Evolutionary conservation across 2,113 vertebrate species (phyloP), one percentile per base, ranked within the genome.

Genomic region (Callaeas wilsoni): DNA sequence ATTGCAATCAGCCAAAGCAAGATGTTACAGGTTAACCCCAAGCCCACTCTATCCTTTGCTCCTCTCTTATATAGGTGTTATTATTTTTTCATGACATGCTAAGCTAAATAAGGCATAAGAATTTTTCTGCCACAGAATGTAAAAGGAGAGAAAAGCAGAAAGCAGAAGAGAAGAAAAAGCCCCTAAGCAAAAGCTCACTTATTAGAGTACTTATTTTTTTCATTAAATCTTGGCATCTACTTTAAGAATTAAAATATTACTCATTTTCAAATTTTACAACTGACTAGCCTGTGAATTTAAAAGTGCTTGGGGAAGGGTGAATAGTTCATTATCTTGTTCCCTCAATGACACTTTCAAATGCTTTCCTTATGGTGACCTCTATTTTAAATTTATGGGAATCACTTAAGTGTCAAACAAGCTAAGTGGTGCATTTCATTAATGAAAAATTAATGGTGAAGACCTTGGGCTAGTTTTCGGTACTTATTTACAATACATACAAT

Each of bases 351-450:
- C 85, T 97, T 95, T 87, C 63, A 96, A 97, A 95, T 91, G 55
- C 55, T 97, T 96, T 94, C 83, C 97, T 94, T 96, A 91, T 95
- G 73, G 87, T 95, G 96, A 97, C 95, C 96, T 98, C 95, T 96
- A 90, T 96, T 96, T 97, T 94, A 96, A 98, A 98, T 98, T 97
- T 98, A 98, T 98, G 94, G 94, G 90, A 94, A 96, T 97, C 67
- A 49, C 95, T 98, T 97, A 97, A 97, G 97, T 98, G 97, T 98
- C 96, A 98, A 97, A 96, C 96, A 97, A 96, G 92, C 87, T 98
- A 98, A 98, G 96, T 97, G 92, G 95, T 97, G 96, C 96, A 98
- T 98, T 98, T 98, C 96, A 98, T 98, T 98, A 98, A 97, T 98
- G 96, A 97, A 97, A 98, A 97, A 98, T 98, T 98, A 98, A 98